Conservation (phyloP, 2,113 vertebrate species). For the Galbula dea region DNA sequence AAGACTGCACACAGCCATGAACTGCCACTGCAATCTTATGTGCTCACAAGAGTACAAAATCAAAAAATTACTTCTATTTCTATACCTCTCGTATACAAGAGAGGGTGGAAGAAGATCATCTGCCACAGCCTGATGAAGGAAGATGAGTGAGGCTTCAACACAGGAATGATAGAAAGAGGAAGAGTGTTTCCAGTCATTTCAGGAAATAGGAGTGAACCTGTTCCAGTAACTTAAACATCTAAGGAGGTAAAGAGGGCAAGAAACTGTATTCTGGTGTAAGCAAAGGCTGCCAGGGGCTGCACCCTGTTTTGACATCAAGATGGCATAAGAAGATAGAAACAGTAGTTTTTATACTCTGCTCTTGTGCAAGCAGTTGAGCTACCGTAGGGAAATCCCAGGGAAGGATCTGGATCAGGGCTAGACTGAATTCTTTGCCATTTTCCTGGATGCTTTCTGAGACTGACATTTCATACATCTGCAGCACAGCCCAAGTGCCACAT, state of each 20-base stretch:
- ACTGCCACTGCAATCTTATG: neutral
- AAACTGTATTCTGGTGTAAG: neutral
- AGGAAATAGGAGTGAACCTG: neutral
- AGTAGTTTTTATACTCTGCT: neutral
- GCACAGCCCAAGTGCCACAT: neutral
- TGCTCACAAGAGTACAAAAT: neutral
- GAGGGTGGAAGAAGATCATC: neutral
- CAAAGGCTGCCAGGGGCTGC: neutral
- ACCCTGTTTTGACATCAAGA: neutral
- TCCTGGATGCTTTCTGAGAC: neutral
- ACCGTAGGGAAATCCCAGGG: neutral
- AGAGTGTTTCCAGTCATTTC: neutral
- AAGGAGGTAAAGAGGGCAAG: neutral
- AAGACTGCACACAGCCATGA: neutral
- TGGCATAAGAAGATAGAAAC: neutral
- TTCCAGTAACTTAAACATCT: neutral
- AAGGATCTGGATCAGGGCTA: neutral
- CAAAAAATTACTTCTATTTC: neutral
- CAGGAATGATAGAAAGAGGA: neutral
- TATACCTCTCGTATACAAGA: neutral
- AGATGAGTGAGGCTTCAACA: neutral
- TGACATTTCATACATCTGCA: neutral
- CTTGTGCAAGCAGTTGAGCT: neutral
- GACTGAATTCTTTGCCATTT: neutral
- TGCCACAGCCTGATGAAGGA: neutral